These are phyloP conservation scores for Cheilosia vulpina DNA, from an alignment of 2,888 invertebrate genomes.

Conservation along the genomic window DNA sequence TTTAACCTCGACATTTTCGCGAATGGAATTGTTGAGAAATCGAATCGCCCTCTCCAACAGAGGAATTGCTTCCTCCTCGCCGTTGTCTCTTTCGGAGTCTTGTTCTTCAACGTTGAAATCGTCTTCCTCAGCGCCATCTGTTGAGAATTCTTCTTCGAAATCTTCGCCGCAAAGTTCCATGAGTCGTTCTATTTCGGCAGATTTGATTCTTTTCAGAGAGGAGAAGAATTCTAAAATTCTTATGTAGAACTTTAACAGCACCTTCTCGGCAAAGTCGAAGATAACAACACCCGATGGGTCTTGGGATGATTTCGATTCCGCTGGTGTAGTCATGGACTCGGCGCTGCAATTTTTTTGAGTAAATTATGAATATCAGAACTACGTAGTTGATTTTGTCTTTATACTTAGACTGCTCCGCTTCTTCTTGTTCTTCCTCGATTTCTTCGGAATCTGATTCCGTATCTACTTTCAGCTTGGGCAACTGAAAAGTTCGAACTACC, in stretches of 20 bases:
- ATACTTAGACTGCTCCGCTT: constrained; percentile 17
- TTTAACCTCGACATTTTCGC: constrained; percentile 52
- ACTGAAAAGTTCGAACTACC: constrained; percentile 38
- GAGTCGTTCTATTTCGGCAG: constrained; percentile 47
- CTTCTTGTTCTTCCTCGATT: constrained; percentile 25
- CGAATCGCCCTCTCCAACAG: constrained; percentile 47
- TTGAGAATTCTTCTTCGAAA: background rate
- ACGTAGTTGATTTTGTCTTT: background rate
- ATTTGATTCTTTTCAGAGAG: constrained; percentile 41
- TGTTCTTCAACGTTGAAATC: background rate
- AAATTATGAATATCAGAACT: no score
- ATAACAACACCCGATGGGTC: background rate
- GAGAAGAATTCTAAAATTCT: constrained; percentile 47
- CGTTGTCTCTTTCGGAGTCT: background rate
- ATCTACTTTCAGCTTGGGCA: constrained; percentile 27
- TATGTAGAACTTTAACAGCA: constrained; percentile 56
- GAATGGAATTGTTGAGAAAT: constrained; percentile 57
- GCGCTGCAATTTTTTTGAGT: constrained; percentile 1
- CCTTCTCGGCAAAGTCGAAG: constrained; percentile 60
- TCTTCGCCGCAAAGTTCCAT: constrained; percentile 41
- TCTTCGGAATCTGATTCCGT: constrained; percentile 7
- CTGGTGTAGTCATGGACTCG: background rate
- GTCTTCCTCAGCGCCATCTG: constrained; percentile 13
- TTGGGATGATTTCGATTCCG: constrained; percentile 28
- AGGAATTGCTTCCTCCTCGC: constrained; percentile 20